Percentiles rank a stretch among this genome's conserved stretches.
Conservation (phyloP, 2,113 vertebrate genomes). For the Peromyscus maniculatus region DNA sequence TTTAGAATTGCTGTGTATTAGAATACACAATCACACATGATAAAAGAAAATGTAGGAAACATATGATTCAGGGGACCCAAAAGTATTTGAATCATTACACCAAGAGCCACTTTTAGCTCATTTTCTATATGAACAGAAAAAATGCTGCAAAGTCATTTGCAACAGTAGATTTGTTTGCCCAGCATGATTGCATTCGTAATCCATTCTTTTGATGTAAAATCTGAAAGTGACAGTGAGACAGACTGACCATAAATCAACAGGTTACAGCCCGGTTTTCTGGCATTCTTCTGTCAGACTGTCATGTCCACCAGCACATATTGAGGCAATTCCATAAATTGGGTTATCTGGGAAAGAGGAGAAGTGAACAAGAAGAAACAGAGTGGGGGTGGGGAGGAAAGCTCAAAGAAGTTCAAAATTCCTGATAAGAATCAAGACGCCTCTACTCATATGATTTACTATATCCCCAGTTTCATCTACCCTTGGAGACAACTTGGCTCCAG, state of each 20-base stretch:
- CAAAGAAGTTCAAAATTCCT: slow-evolving; percentile 57
- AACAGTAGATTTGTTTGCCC: slow-evolving; percentile 76
- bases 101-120: slow-evolving; percentile 71
- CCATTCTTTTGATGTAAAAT: slow-evolving; percentile 78
- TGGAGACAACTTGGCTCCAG: slow-evolving; percentile 21
- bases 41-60: slow-evolving; percentile 74
- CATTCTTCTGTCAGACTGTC: slow-evolving; percentile 60
- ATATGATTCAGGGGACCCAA: slow-evolving; percentile 65
- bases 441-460: slow-evolving; percentile 32
- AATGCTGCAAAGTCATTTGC: slow-evolving; percentile 68
- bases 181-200: slow-evolving; percentile 55
- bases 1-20: slow-evolving; percentile 70
- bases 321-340: slow-evolving; percentile 73
- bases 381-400: neutral
- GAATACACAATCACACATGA: slow-evolving; percentile 76
- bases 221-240: slow-evolving; percentile 67
- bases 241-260: slow-evolving; percentile 74
- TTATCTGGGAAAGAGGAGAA: slow-evolving; percentile 67
- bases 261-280: slow-evolving; percentile 58
- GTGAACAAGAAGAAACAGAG: slow-evolving; percentile 24
- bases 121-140: slow-evolving; percentile 56
- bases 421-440: slow-evolving; percentile 61
- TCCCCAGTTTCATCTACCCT: neutral
- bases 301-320: slow-evolving; percentile 62
- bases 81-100: slow-evolving; percentile 75